phyloP scores from a whole-genome alignment of 2,113 vertebrate species.

The Mesembrinibis cayennensis region DNA sequence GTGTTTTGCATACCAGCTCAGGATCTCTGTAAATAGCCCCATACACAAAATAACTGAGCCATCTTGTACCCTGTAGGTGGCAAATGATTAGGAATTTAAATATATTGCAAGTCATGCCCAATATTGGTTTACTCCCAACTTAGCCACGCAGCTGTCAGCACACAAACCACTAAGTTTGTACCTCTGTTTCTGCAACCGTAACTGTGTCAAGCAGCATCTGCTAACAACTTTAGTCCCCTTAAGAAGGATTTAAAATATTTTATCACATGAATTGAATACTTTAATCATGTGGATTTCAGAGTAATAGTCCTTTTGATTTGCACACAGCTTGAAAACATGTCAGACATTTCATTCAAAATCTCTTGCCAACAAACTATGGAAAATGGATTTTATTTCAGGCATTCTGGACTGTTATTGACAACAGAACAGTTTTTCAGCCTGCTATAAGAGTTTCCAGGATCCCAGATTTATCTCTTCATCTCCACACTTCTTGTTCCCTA shows the following conservation, averaged over 20 bases:
- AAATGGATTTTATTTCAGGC: slow-evolving; percentile 37
- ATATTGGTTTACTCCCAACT: neutral
- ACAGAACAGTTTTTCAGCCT: neutral
- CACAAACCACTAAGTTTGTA: neutral
- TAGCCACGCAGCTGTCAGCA: neutral
- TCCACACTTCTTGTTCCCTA: slow-evolving; percentile 19
- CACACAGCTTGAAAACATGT: slow-evolving; percentile 20
- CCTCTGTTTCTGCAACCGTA: neutral
- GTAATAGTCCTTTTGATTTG: neutral
- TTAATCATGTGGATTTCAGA: neutral
- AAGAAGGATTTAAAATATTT: neutral
- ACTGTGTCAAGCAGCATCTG: slow-evolving; percentile 36
- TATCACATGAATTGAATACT: slow-evolving; percentile 9
- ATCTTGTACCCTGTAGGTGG: neutral
- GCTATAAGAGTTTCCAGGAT: slow-evolving; percentile 7
- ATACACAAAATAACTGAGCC: neutral
- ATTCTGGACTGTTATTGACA: slow-evolving; percentile 12
- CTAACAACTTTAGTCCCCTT: neutral
- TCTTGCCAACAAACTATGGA: neutral
- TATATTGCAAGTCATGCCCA: neutral
- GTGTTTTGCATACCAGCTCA: neutral
- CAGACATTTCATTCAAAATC: neutral
- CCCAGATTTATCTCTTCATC: slow-evolving; percentile 13
- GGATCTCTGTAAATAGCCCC: neutral
- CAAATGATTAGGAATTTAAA: slow-evolving; percentile 20